A percentile compares a stretch with the other conserved stretches of the same genome.
phyloP scores from a whole-genome alignment of 2,888 invertebrate species.

The Meteorus cinctellus region DNA sequence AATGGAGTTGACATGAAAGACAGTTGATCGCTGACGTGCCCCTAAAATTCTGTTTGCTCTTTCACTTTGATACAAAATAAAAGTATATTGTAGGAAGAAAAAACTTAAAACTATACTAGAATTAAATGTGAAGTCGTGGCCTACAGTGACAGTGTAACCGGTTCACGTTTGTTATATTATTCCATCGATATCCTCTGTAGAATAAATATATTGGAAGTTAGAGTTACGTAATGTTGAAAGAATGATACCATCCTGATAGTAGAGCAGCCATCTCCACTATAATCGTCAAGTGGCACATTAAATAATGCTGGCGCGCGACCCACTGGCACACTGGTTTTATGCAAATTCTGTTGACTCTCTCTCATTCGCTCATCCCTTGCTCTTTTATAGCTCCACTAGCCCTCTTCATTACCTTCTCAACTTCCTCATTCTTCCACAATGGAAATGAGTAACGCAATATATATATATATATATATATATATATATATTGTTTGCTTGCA shows the following conservation, averaged over 20 bases:
- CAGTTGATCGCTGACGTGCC: neutral
- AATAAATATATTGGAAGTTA: constrained; percentile 31
- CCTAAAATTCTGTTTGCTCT: neutral
- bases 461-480: constrained; percentile 47
- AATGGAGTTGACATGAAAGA: neutral
- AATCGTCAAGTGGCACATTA: constrained; percentile 55
- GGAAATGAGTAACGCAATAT: constrained; percentile 46
- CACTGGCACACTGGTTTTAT: constrained; percentile 72
- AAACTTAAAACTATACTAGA: neutral
- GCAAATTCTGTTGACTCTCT: constrained; percentile 71
- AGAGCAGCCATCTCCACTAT: constrained; percentile 56
- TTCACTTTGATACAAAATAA: neutral
- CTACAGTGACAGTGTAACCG: neutral
- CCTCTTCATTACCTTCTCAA: constrained; percentile 36
- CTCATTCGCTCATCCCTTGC: constrained; percentile 49
- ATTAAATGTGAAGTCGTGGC: neutral
- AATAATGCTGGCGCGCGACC: constrained; percentile 65
- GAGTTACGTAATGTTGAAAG: constrained; percentile 25
- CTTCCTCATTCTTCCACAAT: neutral
- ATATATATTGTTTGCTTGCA: constrained; percentile 37
- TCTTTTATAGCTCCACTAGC: constrained; percentile 10
- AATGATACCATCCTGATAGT: constrained; percentile 60
- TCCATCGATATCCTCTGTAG: neutral
- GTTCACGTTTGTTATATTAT: neutral
- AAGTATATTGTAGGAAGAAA: neutral